These are phyloP conservation scores for Perognathus longimembris DNA, from an alignment of 2,113 vertebrate species.

Conservation along the genomic window DNA sequence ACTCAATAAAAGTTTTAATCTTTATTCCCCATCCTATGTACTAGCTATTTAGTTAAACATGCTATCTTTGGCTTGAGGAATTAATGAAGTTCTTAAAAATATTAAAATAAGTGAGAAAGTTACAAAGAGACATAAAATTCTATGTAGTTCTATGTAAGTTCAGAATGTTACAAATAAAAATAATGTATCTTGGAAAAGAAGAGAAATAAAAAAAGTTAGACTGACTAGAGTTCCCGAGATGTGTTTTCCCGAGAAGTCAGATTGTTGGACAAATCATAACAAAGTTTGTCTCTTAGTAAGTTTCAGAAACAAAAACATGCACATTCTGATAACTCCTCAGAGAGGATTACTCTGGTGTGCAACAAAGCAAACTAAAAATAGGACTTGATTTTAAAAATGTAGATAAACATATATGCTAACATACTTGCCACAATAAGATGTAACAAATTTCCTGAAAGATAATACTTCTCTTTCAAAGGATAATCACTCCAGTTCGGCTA, in stretches of 20 bases:
- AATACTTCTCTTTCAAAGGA: constrained; percentile 75
- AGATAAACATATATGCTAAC: constrained; percentile 38
- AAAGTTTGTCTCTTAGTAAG: background rate
- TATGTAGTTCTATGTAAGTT: no score
- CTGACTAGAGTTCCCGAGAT: background rate
- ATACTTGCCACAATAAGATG: constrained; percentile 61
- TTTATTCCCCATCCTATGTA: background rate
- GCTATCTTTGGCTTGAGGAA: background rate
- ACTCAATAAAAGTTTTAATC: background rate
- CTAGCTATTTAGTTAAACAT: background rate
- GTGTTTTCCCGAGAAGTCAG: background rate
- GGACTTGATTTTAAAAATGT: background rate
- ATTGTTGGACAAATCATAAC: background rate
- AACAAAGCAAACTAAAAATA: constrained; percentile 63
- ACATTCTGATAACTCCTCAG: constrained; percentile 12
- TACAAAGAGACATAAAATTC: background rate
- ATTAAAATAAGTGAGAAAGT: background rate
- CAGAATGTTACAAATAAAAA: background rate
- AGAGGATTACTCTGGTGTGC: constrained; percentile 37
- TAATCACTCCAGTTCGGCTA: constrained; percentile 63
- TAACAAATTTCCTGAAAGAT: constrained; percentile 68
- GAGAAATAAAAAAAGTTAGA: background rate
- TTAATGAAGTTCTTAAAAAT: background rate
- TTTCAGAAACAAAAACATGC: constrained; percentile 48
- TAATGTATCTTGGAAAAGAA: background rate